Conservation (phyloP, 2,888 invertebrate species). For the Philonicus albiceps region DNA sequence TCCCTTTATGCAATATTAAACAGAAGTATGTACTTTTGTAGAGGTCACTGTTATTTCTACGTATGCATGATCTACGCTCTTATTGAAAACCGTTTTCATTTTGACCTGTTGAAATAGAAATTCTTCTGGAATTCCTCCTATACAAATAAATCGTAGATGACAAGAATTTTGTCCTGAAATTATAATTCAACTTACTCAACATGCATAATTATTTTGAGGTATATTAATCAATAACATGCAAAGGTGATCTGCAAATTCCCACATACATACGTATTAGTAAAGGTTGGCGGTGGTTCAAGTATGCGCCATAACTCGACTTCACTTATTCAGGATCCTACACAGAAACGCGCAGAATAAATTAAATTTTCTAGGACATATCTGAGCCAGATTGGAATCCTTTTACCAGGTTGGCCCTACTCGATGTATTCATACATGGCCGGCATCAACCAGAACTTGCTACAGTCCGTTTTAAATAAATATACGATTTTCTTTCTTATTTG, state of each 20-base stretch:
- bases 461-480: conserved; percentile 22
- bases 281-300: background rate
- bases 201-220: background rate
- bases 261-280: background rate
- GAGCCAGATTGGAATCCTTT: background rate
- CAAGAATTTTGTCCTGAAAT: background rate
- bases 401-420: background rate
- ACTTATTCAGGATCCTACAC: background rate
- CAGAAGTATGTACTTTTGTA: too few relatives aligned
- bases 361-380: conserved; percentile 15
- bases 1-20: too few relatives aligned
- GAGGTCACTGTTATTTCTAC: too few relatives aligned
- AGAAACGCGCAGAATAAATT: conserved; percentile 12
- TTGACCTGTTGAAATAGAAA: background rate
- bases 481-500: conserved; percentile 8
- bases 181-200: background rate
- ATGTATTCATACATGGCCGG: background rate
- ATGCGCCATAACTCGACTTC: background rate
- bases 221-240: background rate
- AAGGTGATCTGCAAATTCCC: background rate
- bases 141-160: background rate
- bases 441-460: background rate
- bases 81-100: background rate
- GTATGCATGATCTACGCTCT: background rate
- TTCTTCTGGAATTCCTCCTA: background rate